Percentiles rank a stretch among this genome's conserved stretches.
Conservation (phyloP, 2,113 vertebrate genomes). For the Spheniscus mendiculus region DNA sequence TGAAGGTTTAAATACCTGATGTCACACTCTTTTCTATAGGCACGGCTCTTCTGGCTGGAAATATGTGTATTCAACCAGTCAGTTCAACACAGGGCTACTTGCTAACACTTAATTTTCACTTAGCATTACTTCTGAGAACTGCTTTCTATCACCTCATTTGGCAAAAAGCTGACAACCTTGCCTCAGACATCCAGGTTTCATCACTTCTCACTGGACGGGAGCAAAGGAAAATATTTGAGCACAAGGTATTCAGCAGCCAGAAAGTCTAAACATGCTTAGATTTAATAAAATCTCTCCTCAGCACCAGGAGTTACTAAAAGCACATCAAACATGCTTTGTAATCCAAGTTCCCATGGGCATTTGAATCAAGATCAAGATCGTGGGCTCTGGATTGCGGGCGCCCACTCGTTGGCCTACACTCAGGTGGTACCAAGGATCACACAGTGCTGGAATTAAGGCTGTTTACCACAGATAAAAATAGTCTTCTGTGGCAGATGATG, state of each 20-base stretch:
- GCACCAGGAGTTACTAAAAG: not conserved
- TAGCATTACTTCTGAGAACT: not conserved
- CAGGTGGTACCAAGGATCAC: not conserved
- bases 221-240: not conserved
- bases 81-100: not conserved
- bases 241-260: not conserved
- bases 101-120: not conserved
- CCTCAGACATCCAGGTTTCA: not conserved
- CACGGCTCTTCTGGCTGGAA: not conserved
- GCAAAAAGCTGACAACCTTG: not conserved
- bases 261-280: not conserved
- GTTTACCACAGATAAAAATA: constrained; percentile 14
- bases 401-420: not conserved
- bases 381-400: not conserved
- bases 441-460: not conserved
- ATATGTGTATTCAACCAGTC: not conserved
- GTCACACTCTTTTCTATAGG: not conserved
- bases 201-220: not conserved
- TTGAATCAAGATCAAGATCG: not conserved
- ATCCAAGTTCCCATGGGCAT: not conserved
- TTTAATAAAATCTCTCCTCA: not conserved
- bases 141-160: not conserved
- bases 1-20: not conserved
- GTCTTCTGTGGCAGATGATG: not conserved
- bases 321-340: not conserved